A percentile compares a stretch with the other conserved stretches of the same genome.
phyloP scores from a whole-genome alignment of 2,888 invertebrate species.

The Eupeodes luniger region DNA sequence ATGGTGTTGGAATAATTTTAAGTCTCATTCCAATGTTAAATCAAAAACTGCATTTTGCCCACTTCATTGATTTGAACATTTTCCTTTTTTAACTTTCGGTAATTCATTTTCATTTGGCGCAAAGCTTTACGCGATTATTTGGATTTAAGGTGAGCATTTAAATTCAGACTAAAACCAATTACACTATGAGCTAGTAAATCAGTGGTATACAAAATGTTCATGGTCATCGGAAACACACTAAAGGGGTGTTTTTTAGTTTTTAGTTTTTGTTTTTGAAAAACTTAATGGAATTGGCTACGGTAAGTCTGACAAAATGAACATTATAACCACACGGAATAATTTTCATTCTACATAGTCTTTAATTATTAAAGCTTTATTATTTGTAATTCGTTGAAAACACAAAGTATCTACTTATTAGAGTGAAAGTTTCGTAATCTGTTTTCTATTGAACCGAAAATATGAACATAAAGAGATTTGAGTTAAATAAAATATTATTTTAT shows the following conservation, averaged over 20 bases:
- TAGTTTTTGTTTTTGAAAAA: background rate
- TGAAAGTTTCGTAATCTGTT: too few species aligned
- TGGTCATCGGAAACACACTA: background rate
- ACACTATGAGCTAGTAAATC: conserved; percentile 41
- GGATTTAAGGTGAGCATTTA: conserved; percentile 34
- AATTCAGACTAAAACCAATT: conserved; percentile 57
- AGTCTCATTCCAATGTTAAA: too few species aligned
- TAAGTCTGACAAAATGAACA: conserved; percentile 31
- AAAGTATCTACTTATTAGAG: background rate
- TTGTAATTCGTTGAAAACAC: background rate
- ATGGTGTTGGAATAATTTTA: too few species aligned
- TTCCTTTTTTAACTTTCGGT: too few species aligned
- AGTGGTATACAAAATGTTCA: conserved; percentile 20
- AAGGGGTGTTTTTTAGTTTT: conserved; percentile 21
- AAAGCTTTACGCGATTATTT: too few species aligned
- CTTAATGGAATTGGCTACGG: conserved; percentile 30
- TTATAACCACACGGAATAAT: background rate
- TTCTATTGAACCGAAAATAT: too few species aligned
- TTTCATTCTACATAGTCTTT: background rate
- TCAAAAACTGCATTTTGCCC: too few species aligned
- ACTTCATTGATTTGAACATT: too few species aligned
- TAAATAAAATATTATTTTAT: too few species aligned
- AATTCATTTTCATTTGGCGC: too few species aligned
- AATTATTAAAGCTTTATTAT: background rate
- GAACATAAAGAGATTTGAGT: too few species aligned